phyloP scores from a whole-genome alignment of 1,140 invertebrate genomes.

The Aporrectodea caliginosa region DNA sequence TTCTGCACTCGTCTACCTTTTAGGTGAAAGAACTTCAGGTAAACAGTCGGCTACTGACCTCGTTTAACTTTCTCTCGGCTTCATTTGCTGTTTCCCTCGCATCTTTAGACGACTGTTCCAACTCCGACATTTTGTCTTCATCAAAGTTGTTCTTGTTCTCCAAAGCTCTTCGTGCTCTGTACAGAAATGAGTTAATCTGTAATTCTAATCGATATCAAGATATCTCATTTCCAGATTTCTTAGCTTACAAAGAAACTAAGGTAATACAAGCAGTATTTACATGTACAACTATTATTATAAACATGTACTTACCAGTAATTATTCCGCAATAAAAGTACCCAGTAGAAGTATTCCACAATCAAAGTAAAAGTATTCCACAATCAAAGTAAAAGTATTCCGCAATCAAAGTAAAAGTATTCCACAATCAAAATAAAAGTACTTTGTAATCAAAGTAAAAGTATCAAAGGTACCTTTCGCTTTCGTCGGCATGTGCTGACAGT shows the following conservation, averaged over 20 bases:
- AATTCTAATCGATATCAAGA: too few species aligned
- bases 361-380: too few species aligned
- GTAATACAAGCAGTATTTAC: too few species aligned
- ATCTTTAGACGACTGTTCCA: constrained; percentile 91
- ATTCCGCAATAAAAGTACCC: too few species aligned
- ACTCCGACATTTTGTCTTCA: constrained; percentile 87
- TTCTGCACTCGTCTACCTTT: too few species aligned
- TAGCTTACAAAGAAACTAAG: too few species aligned
- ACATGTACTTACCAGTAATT: too few species aligned
- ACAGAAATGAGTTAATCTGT: not conserved
- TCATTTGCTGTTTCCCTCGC: constrained; percentile 97
- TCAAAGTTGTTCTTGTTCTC: constrained; percentile 98
- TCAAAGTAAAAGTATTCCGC: not conserved
- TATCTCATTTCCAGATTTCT: too few species aligned
- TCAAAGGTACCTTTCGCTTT: constrained; percentile 83
- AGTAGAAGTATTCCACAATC: too few species aligned
- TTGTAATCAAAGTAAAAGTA: not conserved
- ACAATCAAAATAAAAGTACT: not conserved
- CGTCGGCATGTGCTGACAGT: constrained; percentile 93
- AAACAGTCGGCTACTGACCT: too few species aligned
- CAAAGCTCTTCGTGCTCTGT: constrained; percentile 95
- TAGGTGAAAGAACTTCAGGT: too few species aligned
- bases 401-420: not conserved
- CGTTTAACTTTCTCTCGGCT: constrained; percentile 99
- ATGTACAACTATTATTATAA: too few species aligned